Evolutionary conservation across 2,113 vertebrate genomes (phyloP).

Genomic region (Gavia stellata): DNA sequence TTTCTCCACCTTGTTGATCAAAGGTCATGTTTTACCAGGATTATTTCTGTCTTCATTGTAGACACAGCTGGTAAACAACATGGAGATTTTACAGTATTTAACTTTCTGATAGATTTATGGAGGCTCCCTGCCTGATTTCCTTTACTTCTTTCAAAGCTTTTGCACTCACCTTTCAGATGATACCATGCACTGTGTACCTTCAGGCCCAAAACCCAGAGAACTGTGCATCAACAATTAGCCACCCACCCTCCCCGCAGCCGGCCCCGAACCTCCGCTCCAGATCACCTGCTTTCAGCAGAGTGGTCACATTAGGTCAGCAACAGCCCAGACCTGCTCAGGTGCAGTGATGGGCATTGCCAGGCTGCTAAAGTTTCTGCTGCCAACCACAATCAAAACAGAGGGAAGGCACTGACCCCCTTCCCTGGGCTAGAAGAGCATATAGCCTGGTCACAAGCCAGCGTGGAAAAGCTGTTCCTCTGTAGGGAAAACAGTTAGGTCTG

Average conservation of each 20-base stretch:
- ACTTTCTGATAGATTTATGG: constrained; percentile 54
- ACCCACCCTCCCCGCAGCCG: neutral
- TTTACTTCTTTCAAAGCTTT: constrained; percentile 16
- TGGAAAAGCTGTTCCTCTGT: neutral
- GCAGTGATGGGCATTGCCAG: neutral
- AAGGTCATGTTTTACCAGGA: constrained; percentile 58
- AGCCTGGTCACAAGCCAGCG: neutral
- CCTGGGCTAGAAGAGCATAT: neutral
- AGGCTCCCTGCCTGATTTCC: constrained; percentile 17
- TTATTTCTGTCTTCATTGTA: constrained; percentile 44
- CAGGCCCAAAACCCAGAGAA: neutral
- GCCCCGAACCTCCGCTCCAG: neutral
- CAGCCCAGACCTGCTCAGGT: neutral
- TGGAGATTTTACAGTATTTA: constrained; percentile 62
- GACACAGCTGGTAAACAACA: constrained; percentile 59
- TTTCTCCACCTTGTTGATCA: constrained; percentile 59
- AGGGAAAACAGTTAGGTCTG: neutral
- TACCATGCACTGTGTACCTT: neutral
- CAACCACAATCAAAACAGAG: neutral
- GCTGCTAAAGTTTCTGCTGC: neutral
- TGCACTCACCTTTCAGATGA: neutral
- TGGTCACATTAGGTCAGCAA: neutral
- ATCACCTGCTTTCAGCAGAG: neutral
- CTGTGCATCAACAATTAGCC: neutral
- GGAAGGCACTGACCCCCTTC: neutral